A percentile compares a stretch with the other conserved stretches of the same genome.
These are phyloP conservation scores for Meiosimyza decipiens DNA, from an alignment of 2,888 invertebrate genomes.

Conservation along the genomic window DNA sequence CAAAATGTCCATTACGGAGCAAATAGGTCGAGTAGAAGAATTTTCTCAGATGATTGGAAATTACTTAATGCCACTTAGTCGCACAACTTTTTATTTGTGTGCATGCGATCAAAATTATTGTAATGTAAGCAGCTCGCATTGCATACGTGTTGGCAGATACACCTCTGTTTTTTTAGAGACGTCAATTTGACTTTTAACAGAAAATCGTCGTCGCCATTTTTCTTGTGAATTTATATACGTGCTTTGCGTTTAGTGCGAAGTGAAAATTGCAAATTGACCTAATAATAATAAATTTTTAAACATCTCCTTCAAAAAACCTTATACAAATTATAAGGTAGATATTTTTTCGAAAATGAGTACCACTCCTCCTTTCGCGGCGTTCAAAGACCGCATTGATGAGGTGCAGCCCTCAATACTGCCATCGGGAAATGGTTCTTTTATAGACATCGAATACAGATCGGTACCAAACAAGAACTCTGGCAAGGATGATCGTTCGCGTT, in stretches of 20 bases:
- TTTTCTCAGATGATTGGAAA: no score
- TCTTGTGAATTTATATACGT: slow-evolving; percentile 35
- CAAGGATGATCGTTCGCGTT: slow-evolving; percentile 52
- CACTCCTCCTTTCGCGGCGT: slow-evolving; percentile 48
- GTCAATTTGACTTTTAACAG: not conserved
- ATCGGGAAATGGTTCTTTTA: slow-evolving; percentile 1
- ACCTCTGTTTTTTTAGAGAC: not conserved
- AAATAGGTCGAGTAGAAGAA: no score
- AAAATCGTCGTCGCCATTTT: slow-evolving; percentile 42
- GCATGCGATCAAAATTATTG: no score
- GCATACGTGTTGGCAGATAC: no score
- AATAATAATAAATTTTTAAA: not conserved
- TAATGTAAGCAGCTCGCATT: no score
- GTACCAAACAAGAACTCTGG: not conserved
- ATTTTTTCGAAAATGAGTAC: slow-evolving; percentile 47
- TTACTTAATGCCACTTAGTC: no score
- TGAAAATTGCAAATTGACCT: slow-evolving; percentile 6
- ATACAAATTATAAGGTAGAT: slow-evolving; percentile 14
- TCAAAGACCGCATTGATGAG: slow-evolving; percentile 42
- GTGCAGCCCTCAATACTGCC: slow-evolving; percentile 27
- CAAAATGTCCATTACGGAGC: no score
- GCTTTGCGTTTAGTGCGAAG: not conserved
- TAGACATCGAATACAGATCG: not conserved
- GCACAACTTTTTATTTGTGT: no score
- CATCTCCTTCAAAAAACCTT: not conserved